Evolutionary conservation across 2,888 invertebrate genomes (phyloP), one percentile per base, ranked within the genome.

Genomic region (Calliphora vomitoria): DNA sequence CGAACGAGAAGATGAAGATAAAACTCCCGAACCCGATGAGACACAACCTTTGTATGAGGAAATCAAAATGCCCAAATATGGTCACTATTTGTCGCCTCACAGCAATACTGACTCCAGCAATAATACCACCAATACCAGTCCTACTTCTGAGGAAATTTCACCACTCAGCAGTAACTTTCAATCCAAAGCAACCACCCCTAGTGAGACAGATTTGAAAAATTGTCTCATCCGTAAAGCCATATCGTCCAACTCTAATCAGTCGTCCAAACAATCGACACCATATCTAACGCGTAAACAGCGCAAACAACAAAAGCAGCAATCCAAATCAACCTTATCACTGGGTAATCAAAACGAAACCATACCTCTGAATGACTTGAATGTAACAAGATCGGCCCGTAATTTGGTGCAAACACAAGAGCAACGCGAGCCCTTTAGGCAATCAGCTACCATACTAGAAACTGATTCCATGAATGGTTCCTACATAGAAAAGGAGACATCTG

Each of bases 401-500:
- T 86, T 92, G 44, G 5, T 11, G 88, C 89, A 31, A 84, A 88
- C 41, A 78, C 89, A 68, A 81, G 80, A 72, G 18, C 86, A 71
- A 50, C 35, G 35, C 47, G 76, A 60, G 25, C 38, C 3, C 10
- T 62, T 15, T 1, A 47, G 15, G 25, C 75, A 72, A 25, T 8
- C 78, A 11, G 11, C 66, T 0, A 85, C 85, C 10, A 85, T 85
- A 38, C 41, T 47, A 58, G 87, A 88, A 69, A 83, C 86, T 6
- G 90, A 90, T 10, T 91, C 92, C 2, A 92, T 92, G 92, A 91
- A 89, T 4, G 93, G 91, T 1, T 92, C 92, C 0, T 92, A 92
- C 88, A 94, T 91, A 31, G 96, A 96, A 91, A 95, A 96, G 90
- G 95, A 96, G 74, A 96, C 95, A 1, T 95, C 94, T n/a, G 95